Conservation (phyloP, 2,113 vertebrate species). For the human (Homo sapiens) region DNA sequence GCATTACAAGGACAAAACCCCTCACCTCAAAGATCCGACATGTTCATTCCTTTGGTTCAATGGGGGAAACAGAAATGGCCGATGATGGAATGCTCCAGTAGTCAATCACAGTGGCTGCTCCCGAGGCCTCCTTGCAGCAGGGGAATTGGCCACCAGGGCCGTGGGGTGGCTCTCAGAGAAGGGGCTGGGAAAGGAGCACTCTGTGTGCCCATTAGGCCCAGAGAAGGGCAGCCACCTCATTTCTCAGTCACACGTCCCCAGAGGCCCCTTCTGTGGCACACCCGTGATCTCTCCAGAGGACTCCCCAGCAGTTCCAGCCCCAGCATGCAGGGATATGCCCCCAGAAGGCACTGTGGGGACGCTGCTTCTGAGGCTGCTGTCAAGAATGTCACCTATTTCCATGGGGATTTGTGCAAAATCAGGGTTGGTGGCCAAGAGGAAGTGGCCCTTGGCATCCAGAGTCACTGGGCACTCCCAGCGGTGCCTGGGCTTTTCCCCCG, state of each 20-base stretch:
- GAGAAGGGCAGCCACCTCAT: fast-evolving
- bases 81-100: fast-evolving
- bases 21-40: fast-evolving
- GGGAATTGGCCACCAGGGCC: not conserved
- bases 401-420: not conserved
- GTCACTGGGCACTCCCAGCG: not conserved
- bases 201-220: not conserved
- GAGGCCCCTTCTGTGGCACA: too few species aligned
- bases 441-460: not conserved
- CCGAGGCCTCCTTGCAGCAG: not conserved
- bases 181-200: not conserved
- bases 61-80: not conserved
- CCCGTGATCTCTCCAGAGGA: not conserved
- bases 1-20: too few species aligned
- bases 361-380: not conserved
- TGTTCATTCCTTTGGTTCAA: fast-evolving
- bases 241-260: not conserved
- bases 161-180: not conserved
- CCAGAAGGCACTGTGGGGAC: not conserved
- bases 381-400: not conserved
- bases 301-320: fast-evolving
- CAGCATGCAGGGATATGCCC: not conserved
- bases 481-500: not conserved
- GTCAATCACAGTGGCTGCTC: not conserved
- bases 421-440: too few species aligned